A percentile compares a stretch with the other conserved stretches of the same genome.
phyloP scores from a whole-genome alignment of 1,140 invertebrate genomes.

The Aricia agestis region DNA sequence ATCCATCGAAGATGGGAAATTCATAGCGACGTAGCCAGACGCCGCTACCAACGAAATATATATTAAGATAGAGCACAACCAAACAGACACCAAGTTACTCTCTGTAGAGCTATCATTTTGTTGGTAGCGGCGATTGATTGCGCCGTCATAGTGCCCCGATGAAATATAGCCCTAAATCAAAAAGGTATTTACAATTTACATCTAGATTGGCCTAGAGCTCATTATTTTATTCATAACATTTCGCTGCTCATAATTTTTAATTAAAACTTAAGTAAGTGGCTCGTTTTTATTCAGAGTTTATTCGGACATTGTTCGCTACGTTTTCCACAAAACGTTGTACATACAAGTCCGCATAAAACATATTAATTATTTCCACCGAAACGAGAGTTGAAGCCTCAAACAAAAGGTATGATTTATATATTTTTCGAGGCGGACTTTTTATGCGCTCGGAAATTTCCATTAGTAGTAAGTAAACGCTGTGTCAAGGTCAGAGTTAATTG shows the following conservation, averaged over 20 bases:
- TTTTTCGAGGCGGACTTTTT: not conserved
- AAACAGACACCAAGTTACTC: too few species aligned
- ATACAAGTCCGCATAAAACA: not conserved
- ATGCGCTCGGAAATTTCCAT: not conserved
- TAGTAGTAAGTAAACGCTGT: not conserved
- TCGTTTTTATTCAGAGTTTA: not conserved
- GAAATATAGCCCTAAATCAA: too few species aligned
- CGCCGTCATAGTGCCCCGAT: too few species aligned
- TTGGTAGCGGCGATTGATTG: too few species aligned
- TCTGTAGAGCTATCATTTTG: too few species aligned
- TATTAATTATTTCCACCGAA: constrained; percentile 1
- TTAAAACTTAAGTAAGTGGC: not conserved
- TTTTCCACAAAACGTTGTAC: not conserved
- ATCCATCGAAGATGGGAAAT: too few species aligned
- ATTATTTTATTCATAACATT: not conserved
- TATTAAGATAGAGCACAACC: too few species aligned
- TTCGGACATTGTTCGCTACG: not conserved
- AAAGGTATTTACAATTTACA: too few species aligned
- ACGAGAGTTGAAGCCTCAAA: not conserved
- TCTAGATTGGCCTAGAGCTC: not conserved
- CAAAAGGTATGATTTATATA: constrained; percentile 3
- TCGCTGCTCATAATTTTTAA: not conserved
- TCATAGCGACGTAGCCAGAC: too few species aligned
- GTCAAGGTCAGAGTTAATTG: too few species aligned
- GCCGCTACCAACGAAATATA: too few species aligned